A percentile compares a stretch with the other conserved stretches of the same genome.
These are phyloP conservation scores for Semnornis frantzii DNA, from an alignment of 2,113 vertebrate species.

Conservation along the genomic window DNA sequence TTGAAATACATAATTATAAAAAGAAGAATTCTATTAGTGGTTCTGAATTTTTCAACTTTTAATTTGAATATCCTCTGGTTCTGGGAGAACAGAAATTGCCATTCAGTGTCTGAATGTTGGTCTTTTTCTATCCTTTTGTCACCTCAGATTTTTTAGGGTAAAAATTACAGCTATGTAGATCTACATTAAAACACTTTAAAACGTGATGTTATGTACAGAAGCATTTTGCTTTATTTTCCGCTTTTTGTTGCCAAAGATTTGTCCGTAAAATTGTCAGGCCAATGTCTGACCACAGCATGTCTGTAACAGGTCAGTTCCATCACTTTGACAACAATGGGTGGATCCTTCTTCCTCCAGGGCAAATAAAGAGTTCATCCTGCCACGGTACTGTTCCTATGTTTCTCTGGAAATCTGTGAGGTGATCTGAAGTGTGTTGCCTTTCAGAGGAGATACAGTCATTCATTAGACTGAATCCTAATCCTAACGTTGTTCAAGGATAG, in stretches of 20 bases:
- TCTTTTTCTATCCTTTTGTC: neutral
- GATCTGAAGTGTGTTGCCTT: neutral
- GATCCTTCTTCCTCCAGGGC: neutral
- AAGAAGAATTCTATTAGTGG: neutral
- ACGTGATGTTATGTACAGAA: neutral
- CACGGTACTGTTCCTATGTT: accelerated
- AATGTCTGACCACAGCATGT: accelerated
- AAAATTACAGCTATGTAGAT: neutral
- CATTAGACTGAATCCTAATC: neutral
- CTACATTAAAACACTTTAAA: neutral
- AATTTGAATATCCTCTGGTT: neutral
- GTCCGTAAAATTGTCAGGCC: neutral
- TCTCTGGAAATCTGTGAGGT: neutral
- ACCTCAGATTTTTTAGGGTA: neutral
- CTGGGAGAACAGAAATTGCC: neutral
- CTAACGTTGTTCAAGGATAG: neutral
- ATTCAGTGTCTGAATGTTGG: neutral
- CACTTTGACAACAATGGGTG: neutral
- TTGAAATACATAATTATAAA: neutral
- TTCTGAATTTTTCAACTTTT: neutral
- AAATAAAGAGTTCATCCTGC: neutral
- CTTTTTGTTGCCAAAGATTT: neutral
- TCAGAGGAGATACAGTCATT: neutral
- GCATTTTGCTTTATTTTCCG: neutral
- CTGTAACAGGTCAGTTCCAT: neutral